phyloP scores from a whole-genome alignment of 2,888 invertebrate genomes.

The Embidobia sp. region DNA sequence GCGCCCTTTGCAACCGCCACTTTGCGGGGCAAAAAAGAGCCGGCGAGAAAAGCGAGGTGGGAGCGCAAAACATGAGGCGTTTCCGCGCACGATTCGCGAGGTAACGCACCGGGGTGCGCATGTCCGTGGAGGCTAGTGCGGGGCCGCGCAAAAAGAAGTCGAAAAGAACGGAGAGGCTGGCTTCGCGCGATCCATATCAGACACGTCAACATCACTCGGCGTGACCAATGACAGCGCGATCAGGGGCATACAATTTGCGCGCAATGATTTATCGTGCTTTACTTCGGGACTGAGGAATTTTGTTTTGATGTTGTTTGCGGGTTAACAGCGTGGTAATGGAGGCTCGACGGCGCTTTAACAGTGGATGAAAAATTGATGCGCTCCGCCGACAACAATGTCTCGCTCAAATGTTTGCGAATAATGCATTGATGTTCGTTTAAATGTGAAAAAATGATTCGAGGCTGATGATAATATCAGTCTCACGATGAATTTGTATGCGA shows the following conservation, averaged over 20 bases:
- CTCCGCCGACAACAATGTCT: background rate
- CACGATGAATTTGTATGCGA: no score
- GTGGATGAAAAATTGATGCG: constrained; percentile 30
- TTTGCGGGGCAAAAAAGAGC: constrained; percentile 34
- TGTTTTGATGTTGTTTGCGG: constrained; percentile 37
- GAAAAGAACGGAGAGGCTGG: constrained; percentile 14
- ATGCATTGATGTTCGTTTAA: no score
- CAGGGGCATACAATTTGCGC: constrained; percentile 49
- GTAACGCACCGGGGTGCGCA: constrained; percentile 54
- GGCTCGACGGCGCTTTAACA: background rate
- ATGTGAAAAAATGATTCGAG: no score
- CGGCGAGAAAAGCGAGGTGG: constrained; percentile 37
- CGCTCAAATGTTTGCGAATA: no score
- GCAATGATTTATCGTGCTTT: constrained; percentile 37
- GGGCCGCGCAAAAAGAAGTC: constrained; percentile 26
- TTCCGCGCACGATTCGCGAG: constrained; percentile 26
- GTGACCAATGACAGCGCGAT: constrained; percentile 54
- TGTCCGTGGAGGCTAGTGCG: constrained; percentile 16
- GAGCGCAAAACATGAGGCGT: constrained; percentile 27
- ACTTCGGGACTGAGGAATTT: constrained; percentile 7
- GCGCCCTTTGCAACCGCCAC: constrained; percentile 29
- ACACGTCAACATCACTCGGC: constrained; percentile 52
- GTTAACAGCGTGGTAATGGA: constrained; percentile 27
- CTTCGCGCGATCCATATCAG: constrained; percentile 56
- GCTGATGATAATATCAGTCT: no score